phyloP scores from a whole-genome alignment of 64 coral and sea anemone genomes.

The Stichodactyla helianthus region DNA sequence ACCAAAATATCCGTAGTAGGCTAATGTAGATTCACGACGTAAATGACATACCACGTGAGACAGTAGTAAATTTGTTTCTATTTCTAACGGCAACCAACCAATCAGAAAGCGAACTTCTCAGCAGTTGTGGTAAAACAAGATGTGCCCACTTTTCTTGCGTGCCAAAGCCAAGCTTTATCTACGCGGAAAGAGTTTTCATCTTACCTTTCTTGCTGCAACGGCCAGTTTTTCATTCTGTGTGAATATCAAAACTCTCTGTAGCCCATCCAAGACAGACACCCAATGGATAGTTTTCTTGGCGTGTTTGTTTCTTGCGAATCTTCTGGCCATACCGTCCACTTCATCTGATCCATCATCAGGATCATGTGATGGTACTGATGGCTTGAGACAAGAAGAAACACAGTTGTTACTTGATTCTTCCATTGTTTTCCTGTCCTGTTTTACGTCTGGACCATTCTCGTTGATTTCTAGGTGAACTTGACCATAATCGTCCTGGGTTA shows the following conservation, averaged over 20 bases:
- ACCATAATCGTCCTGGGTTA: conserved; percentile 62
- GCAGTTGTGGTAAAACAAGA: no score
- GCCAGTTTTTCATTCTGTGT: conserved; percentile 63
- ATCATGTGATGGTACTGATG: conserved; percentile 12
- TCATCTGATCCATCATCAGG: conserved; percentile 26
- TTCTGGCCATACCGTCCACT: conserved; percentile 44
- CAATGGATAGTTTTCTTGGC: conserved; percentile 69
- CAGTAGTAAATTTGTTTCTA: no score
- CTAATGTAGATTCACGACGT: no score
- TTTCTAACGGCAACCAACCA: no score
- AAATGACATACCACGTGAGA: no score
- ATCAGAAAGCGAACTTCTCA: no score
- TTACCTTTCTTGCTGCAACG: conserved; percentile 51
- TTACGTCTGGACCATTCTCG: conserved; percentile 25
- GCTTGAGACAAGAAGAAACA: not conserved
- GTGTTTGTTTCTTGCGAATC: conserved; percentile 4
- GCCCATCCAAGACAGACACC: conserved; percentile 72
- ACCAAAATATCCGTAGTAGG: no score
- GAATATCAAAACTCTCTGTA: conserved; percentile 81
- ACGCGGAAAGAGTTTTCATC: not conserved
- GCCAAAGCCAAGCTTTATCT: no score
- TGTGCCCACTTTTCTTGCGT: no score
- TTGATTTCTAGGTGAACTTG: conserved; percentile 45
- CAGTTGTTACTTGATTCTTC: conserved; percentile 29
- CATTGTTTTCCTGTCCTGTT: conserved; percentile 31